Evolutionary conservation across 2,113 vertebrate species (phyloP).

Genomic region (Scopus umbretta): DNA sequence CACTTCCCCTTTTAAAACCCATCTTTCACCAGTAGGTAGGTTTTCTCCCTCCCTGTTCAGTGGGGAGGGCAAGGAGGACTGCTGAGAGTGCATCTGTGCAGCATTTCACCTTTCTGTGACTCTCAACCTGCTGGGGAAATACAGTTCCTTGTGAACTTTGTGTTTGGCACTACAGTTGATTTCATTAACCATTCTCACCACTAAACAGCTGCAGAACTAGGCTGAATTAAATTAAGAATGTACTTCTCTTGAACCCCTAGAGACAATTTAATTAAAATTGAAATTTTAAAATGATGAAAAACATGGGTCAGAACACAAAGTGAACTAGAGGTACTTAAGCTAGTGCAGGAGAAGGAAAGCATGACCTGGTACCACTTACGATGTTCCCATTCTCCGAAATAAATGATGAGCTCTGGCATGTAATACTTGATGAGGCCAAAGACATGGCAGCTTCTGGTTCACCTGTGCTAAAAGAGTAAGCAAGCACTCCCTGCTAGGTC

Average conservation of each 20-base stretch:
- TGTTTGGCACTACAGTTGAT: not conserved
- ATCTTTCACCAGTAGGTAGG: not conserved
- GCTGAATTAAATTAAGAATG: not conserved
- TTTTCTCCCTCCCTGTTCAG: not conserved
- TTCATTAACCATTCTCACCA: not conserved
- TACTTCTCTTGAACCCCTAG: not conserved
- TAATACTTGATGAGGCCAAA: not conserved
- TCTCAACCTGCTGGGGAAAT: not conserved
- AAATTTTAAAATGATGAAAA: not conserved
- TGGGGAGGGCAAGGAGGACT: not conserved
- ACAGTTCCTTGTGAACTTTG: not conserved
- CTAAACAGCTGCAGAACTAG: not conserved
- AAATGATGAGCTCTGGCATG: not conserved
- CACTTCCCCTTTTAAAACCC: not conserved
- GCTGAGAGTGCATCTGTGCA: not conserved
- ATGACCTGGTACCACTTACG: not conserved
- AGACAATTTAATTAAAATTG: conserved; percentile 6
- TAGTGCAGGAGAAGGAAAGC: not conserved
- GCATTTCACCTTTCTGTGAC: not conserved
- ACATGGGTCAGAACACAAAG: not conserved
- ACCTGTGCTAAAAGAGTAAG: not conserved
- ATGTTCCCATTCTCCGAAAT: not conserved
- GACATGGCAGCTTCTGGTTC: not conserved
- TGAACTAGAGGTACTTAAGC: not conserved
- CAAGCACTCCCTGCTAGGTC: not conserved